phyloP scores from a whole-genome alignment of 2,113 vertebrate genomes.

The Crotalus helleri region DNA sequence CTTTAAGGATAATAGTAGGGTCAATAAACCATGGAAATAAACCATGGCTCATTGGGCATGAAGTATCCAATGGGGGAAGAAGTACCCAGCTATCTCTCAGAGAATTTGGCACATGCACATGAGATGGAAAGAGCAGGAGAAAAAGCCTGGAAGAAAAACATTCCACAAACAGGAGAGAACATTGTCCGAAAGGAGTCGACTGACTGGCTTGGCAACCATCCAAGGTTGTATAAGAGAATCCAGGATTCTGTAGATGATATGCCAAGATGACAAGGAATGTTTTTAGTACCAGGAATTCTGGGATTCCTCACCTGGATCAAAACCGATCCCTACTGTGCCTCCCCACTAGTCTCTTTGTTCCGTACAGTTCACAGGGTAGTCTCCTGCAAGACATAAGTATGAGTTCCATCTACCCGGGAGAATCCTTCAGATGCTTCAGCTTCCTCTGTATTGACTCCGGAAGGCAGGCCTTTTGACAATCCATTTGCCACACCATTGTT shows the following conservation, averaged over 20 bases:
- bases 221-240: background rate
- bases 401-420: slow-evolving; percentile 25
- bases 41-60: background rate
- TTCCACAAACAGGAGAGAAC: background rate
- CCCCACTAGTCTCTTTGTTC: background rate
- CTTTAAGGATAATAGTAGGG: background rate
- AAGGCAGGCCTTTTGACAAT: slow-evolving; percentile 4
- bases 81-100: background rate
- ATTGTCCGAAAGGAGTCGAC: background rate
- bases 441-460: slow-evolving; percentile 43
- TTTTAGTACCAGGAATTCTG: background rate
- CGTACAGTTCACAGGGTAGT: slow-evolving; percentile 72
- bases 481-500: slow-evolving; percentile 60
- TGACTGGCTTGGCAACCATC: background rate
- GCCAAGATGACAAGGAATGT: background rate
- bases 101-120: background rate
- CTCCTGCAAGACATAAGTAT: slow-evolving; percentile 71
- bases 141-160: background rate
- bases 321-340: background rate
- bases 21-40: background rate
- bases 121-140: background rate
- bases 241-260: background rate
- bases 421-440: slow-evolving; percentile 43
- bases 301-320: background rate
- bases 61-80: background rate